phyloP scores from a whole-genome alignment of 2,888 invertebrate genomes.

The Athalia cordata region DNA sequence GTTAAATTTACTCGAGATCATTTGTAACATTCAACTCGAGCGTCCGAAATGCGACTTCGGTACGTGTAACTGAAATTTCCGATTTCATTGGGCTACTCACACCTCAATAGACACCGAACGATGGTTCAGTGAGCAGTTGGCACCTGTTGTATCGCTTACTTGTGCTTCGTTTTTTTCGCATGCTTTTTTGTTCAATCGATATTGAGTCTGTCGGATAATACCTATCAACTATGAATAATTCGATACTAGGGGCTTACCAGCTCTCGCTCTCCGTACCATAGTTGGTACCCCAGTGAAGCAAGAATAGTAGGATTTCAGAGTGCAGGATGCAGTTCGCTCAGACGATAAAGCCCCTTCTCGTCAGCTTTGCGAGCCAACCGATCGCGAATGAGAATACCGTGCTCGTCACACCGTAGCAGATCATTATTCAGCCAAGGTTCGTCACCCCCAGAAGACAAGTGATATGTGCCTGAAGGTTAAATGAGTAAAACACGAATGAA shows the following conservation, averaged over 20 bases:
- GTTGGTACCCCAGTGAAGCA: background rate
- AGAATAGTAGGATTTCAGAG: background rate
- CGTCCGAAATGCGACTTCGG: background rate
- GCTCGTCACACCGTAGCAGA: background rate
- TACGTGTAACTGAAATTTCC: background rate
- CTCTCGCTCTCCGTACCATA: background rate
- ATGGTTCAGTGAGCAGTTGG: background rate
- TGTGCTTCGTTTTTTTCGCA: too few relatives aligned
- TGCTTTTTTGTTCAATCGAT: too few relatives aligned
- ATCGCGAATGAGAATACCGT: background rate
- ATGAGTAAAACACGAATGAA: too few relatives aligned
- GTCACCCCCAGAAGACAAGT: too few relatives aligned
- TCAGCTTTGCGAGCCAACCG: background rate
- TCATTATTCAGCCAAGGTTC: too few relatives aligned
- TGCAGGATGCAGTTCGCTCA: background rate
- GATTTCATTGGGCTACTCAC: background rate
- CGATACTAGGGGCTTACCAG: background rate
- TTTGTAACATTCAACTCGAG: too few relatives aligned
- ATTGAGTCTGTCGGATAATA: constrained; percentile 1
- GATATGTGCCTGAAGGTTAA: too few relatives aligned
- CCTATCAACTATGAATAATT: background rate
- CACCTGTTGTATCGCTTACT: background rate
- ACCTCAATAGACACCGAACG: constrained; percentile 27
- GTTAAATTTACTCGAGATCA: too few relatives aligned
- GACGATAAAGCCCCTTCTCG: background rate